These are phyloP conservation scores for Platichthys flesus DNA, from an alignment of 2,113 vertebrate species.

Conservation along the genomic window DNA sequence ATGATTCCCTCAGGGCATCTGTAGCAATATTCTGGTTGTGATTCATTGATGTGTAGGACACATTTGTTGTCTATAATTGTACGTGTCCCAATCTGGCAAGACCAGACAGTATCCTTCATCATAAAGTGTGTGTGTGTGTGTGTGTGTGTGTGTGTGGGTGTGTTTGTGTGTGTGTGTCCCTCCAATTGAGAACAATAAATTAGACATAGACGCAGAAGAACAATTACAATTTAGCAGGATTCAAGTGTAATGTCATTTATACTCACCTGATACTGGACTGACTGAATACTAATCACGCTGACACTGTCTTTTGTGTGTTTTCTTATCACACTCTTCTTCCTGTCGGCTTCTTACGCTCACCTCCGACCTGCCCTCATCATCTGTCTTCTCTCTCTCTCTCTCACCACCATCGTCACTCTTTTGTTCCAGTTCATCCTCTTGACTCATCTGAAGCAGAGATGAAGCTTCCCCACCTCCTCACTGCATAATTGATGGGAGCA, in stretches of 20 bases:
- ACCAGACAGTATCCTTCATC: neutral
- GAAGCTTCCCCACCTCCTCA: constrained; percentile 13
- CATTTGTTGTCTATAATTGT: neutral
- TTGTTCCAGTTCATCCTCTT: constrained; percentile 38
- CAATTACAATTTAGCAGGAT: neutral
- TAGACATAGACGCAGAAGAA: neutral
- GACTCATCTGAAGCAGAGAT: constrained; percentile 60
- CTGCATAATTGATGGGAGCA: constrained; percentile 70
- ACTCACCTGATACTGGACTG: constrained; percentile 5
- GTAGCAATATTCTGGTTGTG: neutral
- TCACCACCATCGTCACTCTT: constrained; percentile 6
- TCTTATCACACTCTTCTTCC: constrained; percentile 3
- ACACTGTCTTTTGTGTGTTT: neutral
- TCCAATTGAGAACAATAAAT: neutral
- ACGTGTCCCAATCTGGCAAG: neutral
- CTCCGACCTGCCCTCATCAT: constrained; percentile 32
- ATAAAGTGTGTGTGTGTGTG: neutral
- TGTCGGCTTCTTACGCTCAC: constrained; percentile 3
- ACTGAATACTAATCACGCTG: constrained; percentile 3
- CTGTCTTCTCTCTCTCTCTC: neutral
- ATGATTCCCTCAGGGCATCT: neutral
- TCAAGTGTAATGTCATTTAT: constrained; percentile 8
- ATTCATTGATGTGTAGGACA: neutral
- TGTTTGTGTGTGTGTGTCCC: neutral
- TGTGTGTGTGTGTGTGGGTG: neutral